phyloP scores from a whole-genome alignment of 2,113 vertebrate species.

The Lota lota region DNA sequence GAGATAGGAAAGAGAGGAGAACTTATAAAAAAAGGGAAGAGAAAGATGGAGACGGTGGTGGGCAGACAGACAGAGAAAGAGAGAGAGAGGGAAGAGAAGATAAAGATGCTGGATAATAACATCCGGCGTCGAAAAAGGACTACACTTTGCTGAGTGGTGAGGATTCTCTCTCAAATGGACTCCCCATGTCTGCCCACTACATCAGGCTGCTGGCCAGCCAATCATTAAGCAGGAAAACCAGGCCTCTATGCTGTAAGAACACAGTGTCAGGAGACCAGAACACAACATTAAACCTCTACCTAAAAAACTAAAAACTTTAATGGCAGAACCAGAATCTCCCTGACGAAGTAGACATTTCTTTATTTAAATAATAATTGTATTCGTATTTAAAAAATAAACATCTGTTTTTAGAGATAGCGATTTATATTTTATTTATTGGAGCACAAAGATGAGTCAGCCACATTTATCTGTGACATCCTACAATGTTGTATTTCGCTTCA shows the following conservation, averaged over 20 bases:
- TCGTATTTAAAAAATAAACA: too few species aligned
- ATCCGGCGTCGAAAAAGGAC: conserved; percentile 26
- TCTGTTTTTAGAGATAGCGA: too few species aligned
- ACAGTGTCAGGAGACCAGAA: conserved; percentile 29
- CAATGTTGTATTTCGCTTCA: too few species aligned
- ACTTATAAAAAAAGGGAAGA: neutral
- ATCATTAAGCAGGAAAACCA: conserved; percentile 27
- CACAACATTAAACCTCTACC: conserved; percentile 3
- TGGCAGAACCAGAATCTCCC: too few species aligned
- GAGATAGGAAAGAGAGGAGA: neutral
- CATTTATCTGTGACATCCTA: too few species aligned
- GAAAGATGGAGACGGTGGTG: neutral
- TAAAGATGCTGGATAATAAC: conserved; percentile 26
- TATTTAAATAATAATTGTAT: too few species aligned
- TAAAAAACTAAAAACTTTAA: too few species aligned
- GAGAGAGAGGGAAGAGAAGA: neutral
- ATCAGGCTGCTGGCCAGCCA: conserved; percentile 38
- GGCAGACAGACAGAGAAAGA: neutral
- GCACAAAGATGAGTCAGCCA: too few species aligned
- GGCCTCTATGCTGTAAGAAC: conserved; percentile 40
- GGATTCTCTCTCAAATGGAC: conserved; percentile 55
- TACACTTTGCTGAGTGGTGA: conserved; percentile 65
- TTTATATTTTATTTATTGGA: too few species aligned
- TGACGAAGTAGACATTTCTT: too few species aligned
- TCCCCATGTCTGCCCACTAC: conserved; percentile 42